Evolutionary conservation across 2,113 vertebrate genomes (phyloP).

Genomic region (Rhodinocichla rosea): DNA sequence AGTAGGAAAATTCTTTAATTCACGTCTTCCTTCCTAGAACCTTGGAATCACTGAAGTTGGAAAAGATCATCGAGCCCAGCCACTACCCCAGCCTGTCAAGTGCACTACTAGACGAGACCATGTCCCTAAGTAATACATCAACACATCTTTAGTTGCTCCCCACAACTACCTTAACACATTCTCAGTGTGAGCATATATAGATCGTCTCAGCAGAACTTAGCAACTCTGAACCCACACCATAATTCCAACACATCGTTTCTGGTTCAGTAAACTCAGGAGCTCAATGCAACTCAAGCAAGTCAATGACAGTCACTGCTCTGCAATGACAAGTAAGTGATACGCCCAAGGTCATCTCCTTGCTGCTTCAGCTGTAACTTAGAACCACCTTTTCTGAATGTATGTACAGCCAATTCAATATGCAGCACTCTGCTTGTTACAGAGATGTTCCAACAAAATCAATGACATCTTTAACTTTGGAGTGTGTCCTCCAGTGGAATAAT

Average conservation of each 20-base stretch:
- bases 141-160: not conserved
- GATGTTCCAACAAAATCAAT: not conserved
- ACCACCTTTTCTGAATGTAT: not conserved
- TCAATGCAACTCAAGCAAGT: not conserved
- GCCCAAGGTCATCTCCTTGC: not conserved
- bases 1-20: not conserved
- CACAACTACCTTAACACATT: not conserved
- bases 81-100: not conserved
- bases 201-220: not conserved
- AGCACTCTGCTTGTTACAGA: not conserved
- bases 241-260: not conserved
- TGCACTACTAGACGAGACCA: not conserved
- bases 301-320: not conserved
- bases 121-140: not conserved
- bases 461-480: not conserved
- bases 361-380: not conserved
- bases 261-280: not conserved
- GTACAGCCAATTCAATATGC: not conserved
- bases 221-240: not conserved
- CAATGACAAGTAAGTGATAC: not conserved
- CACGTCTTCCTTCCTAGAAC: not conserved
- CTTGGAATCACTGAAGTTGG: not conserved
- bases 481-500: not conserved
- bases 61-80: not conserved
- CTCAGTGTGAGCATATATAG: accelerated